Conservation (phyloP, 2,888 invertebrate genomes). For the Ramazzottius varieornatus region DNA sequence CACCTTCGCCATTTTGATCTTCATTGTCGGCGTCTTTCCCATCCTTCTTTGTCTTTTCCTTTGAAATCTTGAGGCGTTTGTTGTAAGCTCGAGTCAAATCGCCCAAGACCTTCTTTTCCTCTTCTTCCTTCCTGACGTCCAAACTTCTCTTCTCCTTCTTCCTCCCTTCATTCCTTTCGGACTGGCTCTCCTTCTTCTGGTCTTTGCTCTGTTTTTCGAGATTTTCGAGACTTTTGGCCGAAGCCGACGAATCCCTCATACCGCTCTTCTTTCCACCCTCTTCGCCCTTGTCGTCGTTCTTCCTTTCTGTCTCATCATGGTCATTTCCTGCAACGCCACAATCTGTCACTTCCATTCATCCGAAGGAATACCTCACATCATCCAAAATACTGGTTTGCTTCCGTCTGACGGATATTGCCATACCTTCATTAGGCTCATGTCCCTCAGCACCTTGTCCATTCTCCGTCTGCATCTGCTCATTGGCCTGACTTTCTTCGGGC, state of each 20-base stretch:
- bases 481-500: constrained; percentile 4
- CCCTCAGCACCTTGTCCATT: no score
- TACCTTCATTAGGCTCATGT: no score
- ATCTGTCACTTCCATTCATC: no score
- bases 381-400: no score
- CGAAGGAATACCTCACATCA: no score
- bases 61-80: constrained; percentile 8
- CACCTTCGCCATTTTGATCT: constrained; percentile 13
- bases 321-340: no score
- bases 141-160: constrained; percentile 16
- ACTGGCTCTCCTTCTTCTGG: neutral
- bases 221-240: no score
- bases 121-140: constrained; percentile 18
- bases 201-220: constrained; percentile 7
- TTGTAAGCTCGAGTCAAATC: neutral
- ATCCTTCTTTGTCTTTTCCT: constrained; percentile 17
- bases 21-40: constrained; percentile 22
- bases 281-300: no score
- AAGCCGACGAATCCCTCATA: constrained; percentile 11
- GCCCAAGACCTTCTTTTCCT: constrained; percentile 9
- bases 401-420: no score
- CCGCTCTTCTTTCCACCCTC: constrained; percentile 9
- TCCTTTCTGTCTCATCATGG: no score
- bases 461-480: constrained; percentile 6
- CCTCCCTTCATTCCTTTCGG: constrained; percentile 5